Evolutionary conservation across 2,888 invertebrate genomes (phyloP).

Genomic region (Pseudolycoriella hygida): DNA sequence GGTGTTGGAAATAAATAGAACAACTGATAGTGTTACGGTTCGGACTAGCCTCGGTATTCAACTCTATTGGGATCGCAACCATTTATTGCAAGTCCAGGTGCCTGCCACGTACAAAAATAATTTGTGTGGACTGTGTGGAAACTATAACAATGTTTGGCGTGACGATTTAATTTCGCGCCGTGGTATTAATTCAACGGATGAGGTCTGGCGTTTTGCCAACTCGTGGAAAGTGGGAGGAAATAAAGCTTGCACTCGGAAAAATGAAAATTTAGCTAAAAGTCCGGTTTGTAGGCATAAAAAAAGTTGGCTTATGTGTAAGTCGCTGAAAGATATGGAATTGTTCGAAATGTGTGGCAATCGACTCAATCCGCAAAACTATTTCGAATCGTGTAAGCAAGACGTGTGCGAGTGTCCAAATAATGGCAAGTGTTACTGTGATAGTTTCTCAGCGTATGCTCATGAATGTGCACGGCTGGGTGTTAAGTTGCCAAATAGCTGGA

Average conservation of each 20-base stretch:
- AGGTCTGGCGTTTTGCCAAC: conserved; percentile 54
- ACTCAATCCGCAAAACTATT: conserved; percentile 66
- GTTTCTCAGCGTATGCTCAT: conserved; percentile 74
- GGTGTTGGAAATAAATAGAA: conserved; percentile 42
- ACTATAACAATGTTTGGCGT: conserved; percentile 45
- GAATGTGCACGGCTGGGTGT: conserved; percentile 69
- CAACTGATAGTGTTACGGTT: conserved; percentile 47
- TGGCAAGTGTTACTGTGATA: conserved; percentile 72
- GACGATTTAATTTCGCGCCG: conserved; percentile 66
- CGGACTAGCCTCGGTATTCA: conserved; percentile 60
- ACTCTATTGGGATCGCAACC: conserved; percentile 84
- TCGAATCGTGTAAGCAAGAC: conserved; percentile 70
- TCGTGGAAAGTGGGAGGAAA: conserved; percentile 84
- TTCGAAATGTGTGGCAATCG: conserved; percentile 65
- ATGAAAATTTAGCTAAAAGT: conserved; percentile 31
- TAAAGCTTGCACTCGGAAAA: conserved; percentile 44
- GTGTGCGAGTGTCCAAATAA: conserved; percentile 68
- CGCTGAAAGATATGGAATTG: conserved; percentile 31
- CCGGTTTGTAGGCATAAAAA: conserved; percentile 32
- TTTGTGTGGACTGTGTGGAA: conserved; percentile 86
- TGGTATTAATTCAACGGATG: conserved; percentile 47
- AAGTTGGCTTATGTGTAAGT: conserved; percentile 34
- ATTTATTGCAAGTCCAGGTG: conserved; percentile 76
- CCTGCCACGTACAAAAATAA: conserved; percentile 51
- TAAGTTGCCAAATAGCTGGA: conserved; percentile 52